phyloP scores from a whole-genome alignment of 1,140 invertebrate genomes.

The Stegodyphus dumicola region DNA sequence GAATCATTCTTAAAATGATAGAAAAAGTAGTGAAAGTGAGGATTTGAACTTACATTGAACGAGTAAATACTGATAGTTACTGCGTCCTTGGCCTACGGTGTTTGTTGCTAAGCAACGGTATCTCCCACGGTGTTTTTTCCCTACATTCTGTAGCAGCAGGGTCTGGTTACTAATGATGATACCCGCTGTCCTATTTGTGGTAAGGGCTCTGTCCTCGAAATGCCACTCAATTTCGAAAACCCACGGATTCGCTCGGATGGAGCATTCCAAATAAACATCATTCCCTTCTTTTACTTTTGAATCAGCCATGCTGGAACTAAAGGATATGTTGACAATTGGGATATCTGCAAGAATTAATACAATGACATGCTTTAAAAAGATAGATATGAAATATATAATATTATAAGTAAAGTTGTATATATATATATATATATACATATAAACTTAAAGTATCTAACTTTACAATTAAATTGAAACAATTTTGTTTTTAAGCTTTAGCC shows the following conservation, averaged over 20 bases:
- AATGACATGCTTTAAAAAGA: background rate
- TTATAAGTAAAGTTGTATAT: background rate
- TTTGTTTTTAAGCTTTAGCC: too few relatives aligned
- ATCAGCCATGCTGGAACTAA: background rate
- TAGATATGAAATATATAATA: background rate
- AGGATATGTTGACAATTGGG: conserved; percentile 40
- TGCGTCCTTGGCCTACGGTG: conserved; percentile 86
- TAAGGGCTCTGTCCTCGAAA: conserved; percentile 39
- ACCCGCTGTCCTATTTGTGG: conserved; percentile 74
- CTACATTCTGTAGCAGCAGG: conserved; percentile 67
- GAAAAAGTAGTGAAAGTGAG: too few relatives aligned
- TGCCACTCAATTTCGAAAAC: conserved; percentile 43
- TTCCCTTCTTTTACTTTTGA: conserved; percentile 48
- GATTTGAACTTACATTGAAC: conserved; percentile 83
- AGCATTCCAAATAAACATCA: conserved; percentile 56
- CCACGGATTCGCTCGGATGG: conserved; percentile 38
- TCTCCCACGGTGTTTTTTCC: conserved; percentile 63
- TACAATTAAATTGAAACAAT: background rate
- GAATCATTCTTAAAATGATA: too few relatives aligned
- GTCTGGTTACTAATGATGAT: conserved; percentile 83
- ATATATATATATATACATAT: too few relatives aligned
- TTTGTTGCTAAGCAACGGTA: conserved; percentile 92
- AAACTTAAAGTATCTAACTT: too few relatives aligned
- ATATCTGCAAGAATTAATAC: conserved; percentile 9
- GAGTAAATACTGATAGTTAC: conserved; percentile 82